Evolutionary conservation across 2,797 vertebrate species (phyloP), one percentile per base, ranked within the genome.

Genomic region (Enteromius argenteus): DNA sequence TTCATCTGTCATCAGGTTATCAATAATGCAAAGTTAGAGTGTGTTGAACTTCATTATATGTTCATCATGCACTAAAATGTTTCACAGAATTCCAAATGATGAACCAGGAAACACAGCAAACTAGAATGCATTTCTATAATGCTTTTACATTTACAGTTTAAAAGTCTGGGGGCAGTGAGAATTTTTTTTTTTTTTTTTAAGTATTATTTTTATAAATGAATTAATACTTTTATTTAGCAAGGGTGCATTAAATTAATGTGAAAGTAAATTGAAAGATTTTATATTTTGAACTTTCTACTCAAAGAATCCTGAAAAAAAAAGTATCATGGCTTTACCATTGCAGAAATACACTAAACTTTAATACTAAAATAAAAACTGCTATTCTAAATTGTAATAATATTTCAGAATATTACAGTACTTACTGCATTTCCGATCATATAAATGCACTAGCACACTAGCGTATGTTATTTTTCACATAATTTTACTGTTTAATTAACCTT

Each of bases 1-100:
- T 60, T n/a, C n/a, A 27, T 42, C n/a, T 30, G 56, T 77, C 58
- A 21, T 64, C 39, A 11, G 32, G 19, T 76, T 44, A 78, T 62
- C 56, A 77, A 77, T 78, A 77, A 78, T 62, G 23, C 49, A 62
- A 78, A 62, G 15, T 77, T 62, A 42, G 14, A 56, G 15, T 30
- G 56, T 30, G 15, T 44, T 19, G 56, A 62, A 77, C 15, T 13
- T 44, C 1, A 78, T 30, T 62, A 44, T 62, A 44, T 3, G 2
- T 76, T 19, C 15, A 60, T 42, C 35, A 75, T 37, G 19, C 32
- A 37, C 11, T 27, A 2, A 44, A 62, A 21, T 76, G 35, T 77
- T 56, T 30, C 4, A 27, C 2, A 30, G 14, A 60, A 42, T 9
- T 44, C 39, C 14, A 60, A 60, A 75, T 56, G 21, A 39, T 58